Evolutionary conservation across 2,113 vertebrate species (phyloP).

Genomic region (Gracilinanus agilis): DNA sequence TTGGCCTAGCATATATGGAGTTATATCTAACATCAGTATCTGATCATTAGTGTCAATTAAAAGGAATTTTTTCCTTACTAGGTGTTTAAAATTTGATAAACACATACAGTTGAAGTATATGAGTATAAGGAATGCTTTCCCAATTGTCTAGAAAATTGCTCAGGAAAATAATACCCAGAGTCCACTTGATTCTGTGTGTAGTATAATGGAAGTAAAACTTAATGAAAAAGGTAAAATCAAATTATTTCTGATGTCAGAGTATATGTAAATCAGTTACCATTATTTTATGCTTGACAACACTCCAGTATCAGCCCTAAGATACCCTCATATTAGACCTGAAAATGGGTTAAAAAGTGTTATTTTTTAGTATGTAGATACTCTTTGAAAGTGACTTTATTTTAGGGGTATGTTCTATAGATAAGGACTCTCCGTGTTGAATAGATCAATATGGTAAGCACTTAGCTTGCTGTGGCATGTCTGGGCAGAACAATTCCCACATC

Average conservation of each 20-base stretch:
- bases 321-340: not conserved
- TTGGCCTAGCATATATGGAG: not conserved
- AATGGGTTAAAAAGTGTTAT: not conserved
- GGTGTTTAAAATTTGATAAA: not conserved
- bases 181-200: not conserved
- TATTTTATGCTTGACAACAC: not conserved
- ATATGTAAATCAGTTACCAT: not conserved
- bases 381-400: not conserved
- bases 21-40: not conserved
- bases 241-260: not conserved
- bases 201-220: not conserved
- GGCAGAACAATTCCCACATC: not conserved
- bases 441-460: not conserved
- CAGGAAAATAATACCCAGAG: not conserved
- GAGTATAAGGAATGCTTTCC: not conserved
- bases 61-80: not conserved
- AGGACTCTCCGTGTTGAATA: too few species aligned
- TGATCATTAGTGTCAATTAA: not conserved
- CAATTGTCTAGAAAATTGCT: not conserved
- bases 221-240: not conserved
- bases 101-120: slow-evolving; percentile 26
- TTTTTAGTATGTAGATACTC: not conserved
- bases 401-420: not conserved
- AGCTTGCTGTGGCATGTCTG: not conserved
- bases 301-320: not conserved